These are phyloP conservation scores for Gallinago stenura DNA, from an alignment of 2,797 vertebrate genomes.

Conservation along the genomic window DNA sequence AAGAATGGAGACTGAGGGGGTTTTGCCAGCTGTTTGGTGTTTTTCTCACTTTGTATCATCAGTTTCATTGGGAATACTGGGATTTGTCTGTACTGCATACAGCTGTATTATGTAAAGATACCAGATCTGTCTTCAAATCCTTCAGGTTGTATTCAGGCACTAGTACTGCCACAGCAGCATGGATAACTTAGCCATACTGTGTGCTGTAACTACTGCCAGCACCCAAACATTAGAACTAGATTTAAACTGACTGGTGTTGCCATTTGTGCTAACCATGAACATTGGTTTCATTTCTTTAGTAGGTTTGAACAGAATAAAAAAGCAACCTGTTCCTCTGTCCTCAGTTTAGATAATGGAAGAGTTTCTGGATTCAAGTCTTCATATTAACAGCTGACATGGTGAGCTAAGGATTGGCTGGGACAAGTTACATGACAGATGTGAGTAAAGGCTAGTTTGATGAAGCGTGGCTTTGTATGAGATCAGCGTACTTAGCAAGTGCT, in stretches of 20 bases:
- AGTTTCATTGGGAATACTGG: not conserved
- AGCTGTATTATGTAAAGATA: not conserved
- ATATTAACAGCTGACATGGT: not conserved
- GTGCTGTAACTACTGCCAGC: not conserved
- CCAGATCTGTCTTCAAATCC: not conserved
- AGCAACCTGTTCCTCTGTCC: not conserved
- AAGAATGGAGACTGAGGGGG: not conserved
- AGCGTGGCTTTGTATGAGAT: not conserved
- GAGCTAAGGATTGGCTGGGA: conserved; percentile 7
- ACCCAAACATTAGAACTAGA: rapidly evolving
- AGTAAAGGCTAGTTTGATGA: not conserved
- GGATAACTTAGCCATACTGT: not conserved
- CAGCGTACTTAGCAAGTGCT: not conserved
- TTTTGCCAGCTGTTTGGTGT: not conserved
- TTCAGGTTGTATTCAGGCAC: not conserved
- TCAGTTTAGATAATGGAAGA: not conserved
- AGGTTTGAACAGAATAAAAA: not conserved
- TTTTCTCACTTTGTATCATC: not conserved
- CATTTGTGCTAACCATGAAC: not conserved
- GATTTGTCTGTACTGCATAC: not conserved
- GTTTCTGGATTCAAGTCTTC: not conserved
- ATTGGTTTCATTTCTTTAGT: not conserved
- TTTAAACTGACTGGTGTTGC: not conserved
- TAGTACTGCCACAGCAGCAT: not conserved
- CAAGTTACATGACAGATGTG: not conserved